Conservation (phyloP, 2,888 invertebrate genomes). For the Lochmaea capreae region DNA sequence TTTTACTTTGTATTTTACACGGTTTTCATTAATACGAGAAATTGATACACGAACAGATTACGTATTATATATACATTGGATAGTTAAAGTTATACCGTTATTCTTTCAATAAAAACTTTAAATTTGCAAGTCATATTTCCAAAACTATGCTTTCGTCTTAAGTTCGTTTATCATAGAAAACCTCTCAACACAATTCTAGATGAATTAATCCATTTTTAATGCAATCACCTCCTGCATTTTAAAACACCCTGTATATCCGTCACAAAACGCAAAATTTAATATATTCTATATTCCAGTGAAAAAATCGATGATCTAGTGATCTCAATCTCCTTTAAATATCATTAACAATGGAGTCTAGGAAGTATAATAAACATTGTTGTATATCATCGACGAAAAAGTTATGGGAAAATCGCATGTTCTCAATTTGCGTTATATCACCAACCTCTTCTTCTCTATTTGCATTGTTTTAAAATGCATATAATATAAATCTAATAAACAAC, state of each 20-base stretch:
- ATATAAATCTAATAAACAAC: constrained; percentile 50
- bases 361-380: constrained; percentile 36
- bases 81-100: no score
- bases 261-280: neutral
- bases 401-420: constrained; percentile 46
- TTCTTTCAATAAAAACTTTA: no score
- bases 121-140: no score
- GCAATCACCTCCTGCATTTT: no score
- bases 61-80: no score
- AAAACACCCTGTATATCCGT: neutral
- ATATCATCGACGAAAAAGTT: constrained; percentile 39
- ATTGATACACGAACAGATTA: neutral
- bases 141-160: no score
- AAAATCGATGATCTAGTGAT: constrained; percentile 18
- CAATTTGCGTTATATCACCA: constrained; percentile 44
- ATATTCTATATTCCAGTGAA: neutral
- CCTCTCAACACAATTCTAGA: no score
- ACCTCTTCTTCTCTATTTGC: constrained; percentile 39
- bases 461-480: constrained; percentile 40
- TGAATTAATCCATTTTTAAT: neutral
- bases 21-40: constrained; percentile 2
- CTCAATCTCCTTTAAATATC: constrained; percentile 25
- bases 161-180: no score
- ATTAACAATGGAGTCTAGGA: constrained; percentile 41
- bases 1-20: neutral